phyloP scores from a whole-genome alignment of 2,113 vertebrate genomes.

The Collichthys lucidus region DNA sequence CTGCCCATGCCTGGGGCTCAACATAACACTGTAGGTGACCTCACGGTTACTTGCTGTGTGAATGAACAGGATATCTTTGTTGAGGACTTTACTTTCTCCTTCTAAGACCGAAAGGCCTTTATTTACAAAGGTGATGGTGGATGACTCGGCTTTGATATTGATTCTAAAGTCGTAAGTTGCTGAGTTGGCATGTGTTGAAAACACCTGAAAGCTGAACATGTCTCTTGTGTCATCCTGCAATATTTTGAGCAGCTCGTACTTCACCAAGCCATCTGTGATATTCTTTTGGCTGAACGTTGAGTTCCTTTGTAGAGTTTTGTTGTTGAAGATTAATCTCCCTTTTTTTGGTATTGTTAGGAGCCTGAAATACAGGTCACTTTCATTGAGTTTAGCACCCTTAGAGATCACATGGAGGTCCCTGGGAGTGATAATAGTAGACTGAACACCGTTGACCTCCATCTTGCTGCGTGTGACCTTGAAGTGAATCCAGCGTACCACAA shows the following conservation, averaged over 20 bases:
- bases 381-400: constrained; percentile 78
- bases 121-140: constrained; percentile 82
- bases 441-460: constrained; percentile 82
- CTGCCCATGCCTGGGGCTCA: constrained; percentile 86
- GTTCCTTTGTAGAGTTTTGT: constrained; percentile 80
- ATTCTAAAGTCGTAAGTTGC: constrained; percentile 84
- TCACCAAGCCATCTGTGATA: constrained; percentile 83
- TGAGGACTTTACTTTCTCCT: constrained; percentile 89
- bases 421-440: constrained; percentile 77
- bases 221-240: constrained; percentile 80
- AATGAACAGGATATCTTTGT: constrained; percentile 84
- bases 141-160: constrained; percentile 83
- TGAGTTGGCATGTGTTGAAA: constrained; percentile 84
- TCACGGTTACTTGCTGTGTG: constrained; percentile 78
- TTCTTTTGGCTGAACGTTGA: constrained; percentile 89
- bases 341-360: constrained; percentile 85
- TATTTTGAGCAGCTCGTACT: constrained; percentile 82
- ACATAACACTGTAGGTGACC: constrained; percentile 83
- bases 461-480: constrained; percentile 84
- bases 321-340: constrained; percentile 85
- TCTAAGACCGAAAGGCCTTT: constrained; percentile 87
- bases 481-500: constrained; percentile 86
- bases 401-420: constrained; percentile 84
- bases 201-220: constrained; percentile 86
- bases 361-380: constrained; percentile 84